These are phyloP conservation scores for Helicoverpa zea DNA, from an alignment of 1,140 invertebrate species.

Conservation along the genomic window DNA sequence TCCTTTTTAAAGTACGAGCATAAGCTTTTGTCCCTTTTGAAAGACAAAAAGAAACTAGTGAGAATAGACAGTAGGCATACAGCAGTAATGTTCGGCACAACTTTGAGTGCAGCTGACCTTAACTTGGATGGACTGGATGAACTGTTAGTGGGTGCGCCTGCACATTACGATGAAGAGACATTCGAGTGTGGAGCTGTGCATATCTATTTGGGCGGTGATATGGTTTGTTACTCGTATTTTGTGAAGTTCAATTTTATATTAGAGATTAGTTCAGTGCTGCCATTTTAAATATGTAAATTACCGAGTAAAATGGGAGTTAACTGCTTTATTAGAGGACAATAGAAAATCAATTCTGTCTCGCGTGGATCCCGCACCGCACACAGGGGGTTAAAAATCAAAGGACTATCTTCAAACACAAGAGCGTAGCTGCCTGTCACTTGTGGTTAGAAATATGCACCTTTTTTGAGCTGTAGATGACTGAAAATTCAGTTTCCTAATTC, in stretches of 20 bases:
- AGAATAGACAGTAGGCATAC: not conserved
- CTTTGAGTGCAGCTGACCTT: slow-evolving; percentile 55
- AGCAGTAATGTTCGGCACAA: slow-evolving; percentile 60
- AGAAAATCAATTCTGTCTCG: too few relatives aligned
- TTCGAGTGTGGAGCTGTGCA: slow-evolving; percentile 60
- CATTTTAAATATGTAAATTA: not conserved
- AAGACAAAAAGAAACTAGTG: slow-evolving; percentile 6
- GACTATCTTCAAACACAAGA: too few relatives aligned
- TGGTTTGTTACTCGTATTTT: slow-evolving; percentile 46
- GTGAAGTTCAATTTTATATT: not conserved
- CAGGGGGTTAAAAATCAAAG: not conserved
- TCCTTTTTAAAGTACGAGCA: slow-evolving; percentile 21
- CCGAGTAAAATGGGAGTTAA: too few relatives aligned
- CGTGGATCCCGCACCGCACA: too few relatives aligned
- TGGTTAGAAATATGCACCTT: not conserved
- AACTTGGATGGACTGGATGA: slow-evolving; percentile 55
- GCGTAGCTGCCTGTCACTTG: too few relatives aligned
- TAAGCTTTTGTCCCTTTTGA: not conserved
- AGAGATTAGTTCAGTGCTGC: not conserved
- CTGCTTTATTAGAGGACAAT: too few relatives aligned
- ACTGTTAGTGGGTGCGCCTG: slow-evolving; percentile 61
- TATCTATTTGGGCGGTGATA: slow-evolving; percentile 55
- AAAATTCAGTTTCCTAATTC: too few relatives aligned
- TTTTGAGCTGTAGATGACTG: not conserved
- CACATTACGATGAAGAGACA: slow-evolving; percentile 39